A percentile compares a stretch with the other conserved stretches of the same genome.
Evolutionary conservation across 2,888 invertebrate genomes (phyloP).

Genomic region (Dolichopus griseipennis): DNA sequence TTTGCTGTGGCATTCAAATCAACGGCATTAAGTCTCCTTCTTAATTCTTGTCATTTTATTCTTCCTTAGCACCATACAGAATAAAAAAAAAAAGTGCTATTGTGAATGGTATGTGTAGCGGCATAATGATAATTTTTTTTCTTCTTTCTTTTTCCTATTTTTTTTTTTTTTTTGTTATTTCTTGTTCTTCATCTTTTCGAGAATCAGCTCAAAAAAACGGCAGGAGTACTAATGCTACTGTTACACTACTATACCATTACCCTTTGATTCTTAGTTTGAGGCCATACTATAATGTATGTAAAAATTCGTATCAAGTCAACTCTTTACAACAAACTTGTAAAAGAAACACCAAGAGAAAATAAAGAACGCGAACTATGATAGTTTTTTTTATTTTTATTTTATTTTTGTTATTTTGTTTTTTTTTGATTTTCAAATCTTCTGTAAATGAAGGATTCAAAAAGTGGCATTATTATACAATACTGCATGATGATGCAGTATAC

Average conservation of each 20-base stretch:
- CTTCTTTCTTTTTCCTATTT: background rate
- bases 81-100: background rate
- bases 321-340: background rate
- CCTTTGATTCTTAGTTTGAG: too few species aligned
- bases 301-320: background rate
- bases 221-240: background rate
- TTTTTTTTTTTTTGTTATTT: background rate
- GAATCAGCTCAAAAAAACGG: background rate
- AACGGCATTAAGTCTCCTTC: slow-evolving; percentile 6
- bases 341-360: slow-evolving; percentile 2
- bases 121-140: background rate
- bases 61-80: background rate
- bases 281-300: too few species aligned
- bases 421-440: slow-evolving; percentile 1
- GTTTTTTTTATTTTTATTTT: background rate
- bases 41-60: background rate
- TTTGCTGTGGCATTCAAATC: slow-evolving; percentile 4
- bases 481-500: background rate
- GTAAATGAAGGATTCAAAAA: slow-evolving; percentile 6
- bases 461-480: background rate
- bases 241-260: background rate
- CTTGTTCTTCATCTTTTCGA: background rate
- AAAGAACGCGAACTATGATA: slow-evolving; percentile 1
- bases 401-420: background rate
- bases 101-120: background rate